A percentile compares a stretch with the other conserved stretches of the same genome.
These are phyloP conservation scores for Lacerta viridis DNA, from an alignment of 2,797 vertebrate species.

Conservation along the genomic window DNA sequence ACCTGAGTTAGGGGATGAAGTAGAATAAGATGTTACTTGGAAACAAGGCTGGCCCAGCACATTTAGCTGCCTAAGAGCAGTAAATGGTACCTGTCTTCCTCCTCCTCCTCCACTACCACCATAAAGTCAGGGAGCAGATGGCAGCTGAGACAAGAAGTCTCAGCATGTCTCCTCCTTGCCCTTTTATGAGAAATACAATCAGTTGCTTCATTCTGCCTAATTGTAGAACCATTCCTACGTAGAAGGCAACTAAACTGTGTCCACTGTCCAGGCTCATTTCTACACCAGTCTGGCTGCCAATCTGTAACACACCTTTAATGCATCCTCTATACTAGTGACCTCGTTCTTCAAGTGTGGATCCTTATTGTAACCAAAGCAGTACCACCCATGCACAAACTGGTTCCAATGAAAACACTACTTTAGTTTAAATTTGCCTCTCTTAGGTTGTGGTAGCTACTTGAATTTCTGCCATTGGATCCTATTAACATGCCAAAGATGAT, in stretches of 20 bases:
- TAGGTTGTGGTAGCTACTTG: too few species aligned
- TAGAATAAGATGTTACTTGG: background rate
- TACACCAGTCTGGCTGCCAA: background rate
- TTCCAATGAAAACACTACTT: too few species aligned
- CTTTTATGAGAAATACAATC: too few species aligned
- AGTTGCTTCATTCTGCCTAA: too few species aligned
- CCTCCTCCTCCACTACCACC: background rate
- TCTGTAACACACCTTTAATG: background rate
- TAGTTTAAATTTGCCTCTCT: too few species aligned
- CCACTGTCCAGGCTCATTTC: background rate
- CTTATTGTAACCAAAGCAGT: background rate
- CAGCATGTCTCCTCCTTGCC: background rate
- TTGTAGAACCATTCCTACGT: too few species aligned
- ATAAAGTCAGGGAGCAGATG: background rate
- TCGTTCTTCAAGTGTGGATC: background rate
- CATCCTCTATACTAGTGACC: background rate
- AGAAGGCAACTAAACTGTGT: background rate
- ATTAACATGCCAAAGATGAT: too few species aligned
- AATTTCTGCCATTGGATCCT: too few species aligned
- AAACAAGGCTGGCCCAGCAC: background rate
- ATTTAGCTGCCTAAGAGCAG: background rate
- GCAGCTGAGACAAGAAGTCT: background rate
- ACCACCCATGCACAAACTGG: too few species aligned
- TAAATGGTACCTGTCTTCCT: background rate
- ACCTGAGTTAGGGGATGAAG: slow-evolving; percentile 71